Evolutionary conservation across 2,113 vertebrate genomes (phyloP).

Genomic region (Lanius collurio): DNA sequence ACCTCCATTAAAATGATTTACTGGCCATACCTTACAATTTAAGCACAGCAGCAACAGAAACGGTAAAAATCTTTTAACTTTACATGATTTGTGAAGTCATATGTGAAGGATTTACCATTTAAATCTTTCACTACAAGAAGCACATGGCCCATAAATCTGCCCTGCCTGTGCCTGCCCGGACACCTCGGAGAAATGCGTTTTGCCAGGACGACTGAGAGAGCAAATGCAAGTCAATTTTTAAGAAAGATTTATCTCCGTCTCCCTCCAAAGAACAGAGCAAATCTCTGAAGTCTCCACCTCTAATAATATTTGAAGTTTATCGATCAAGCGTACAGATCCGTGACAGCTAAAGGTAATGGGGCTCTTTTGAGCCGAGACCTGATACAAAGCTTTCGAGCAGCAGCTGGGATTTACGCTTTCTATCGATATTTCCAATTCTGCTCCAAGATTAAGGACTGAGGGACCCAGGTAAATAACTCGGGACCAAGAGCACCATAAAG

Average conservation of each 20-base stretch:
- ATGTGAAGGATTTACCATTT: conserved; percentile 92
- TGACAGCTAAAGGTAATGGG: conserved; percentile 88
- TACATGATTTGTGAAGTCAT: conserved; percentile 93
- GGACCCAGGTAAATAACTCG: conserved; percentile 60
- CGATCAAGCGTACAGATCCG: conserved; percentile 88
- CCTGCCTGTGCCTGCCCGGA: conserved; percentile 67
- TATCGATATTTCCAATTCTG: conserved; percentile 85
- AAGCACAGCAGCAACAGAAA: conserved; percentile 86
- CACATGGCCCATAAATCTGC: conserved; percentile 87
- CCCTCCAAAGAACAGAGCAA: conserved; percentile 83
- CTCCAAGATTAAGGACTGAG: conserved; percentile 77
- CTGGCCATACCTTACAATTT: conserved; percentile 84
- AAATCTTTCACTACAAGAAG: conserved; percentile 91
- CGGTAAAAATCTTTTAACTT: conserved; percentile 89
- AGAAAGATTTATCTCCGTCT: conserved; percentile 89
- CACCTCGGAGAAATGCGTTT: conserved; percentile 82
- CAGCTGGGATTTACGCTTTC: conserved; percentile 82
- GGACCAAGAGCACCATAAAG: conserved; percentile 47
- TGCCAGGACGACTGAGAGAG: conserved; percentile 80
- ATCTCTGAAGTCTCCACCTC: conserved; percentile 86
- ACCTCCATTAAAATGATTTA: conserved; percentile 91
- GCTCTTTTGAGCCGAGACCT: conserved; percentile 79
- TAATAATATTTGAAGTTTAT: conserved; percentile 93
- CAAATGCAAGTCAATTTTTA: conserved; percentile 85
- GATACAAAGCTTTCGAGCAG: conserved; percentile 80